Evolutionary conservation across 2,888 invertebrate genomes (phyloP), one percentile per base, ranked within the genome.

Genomic region (Xylota sylvarum): DNA sequence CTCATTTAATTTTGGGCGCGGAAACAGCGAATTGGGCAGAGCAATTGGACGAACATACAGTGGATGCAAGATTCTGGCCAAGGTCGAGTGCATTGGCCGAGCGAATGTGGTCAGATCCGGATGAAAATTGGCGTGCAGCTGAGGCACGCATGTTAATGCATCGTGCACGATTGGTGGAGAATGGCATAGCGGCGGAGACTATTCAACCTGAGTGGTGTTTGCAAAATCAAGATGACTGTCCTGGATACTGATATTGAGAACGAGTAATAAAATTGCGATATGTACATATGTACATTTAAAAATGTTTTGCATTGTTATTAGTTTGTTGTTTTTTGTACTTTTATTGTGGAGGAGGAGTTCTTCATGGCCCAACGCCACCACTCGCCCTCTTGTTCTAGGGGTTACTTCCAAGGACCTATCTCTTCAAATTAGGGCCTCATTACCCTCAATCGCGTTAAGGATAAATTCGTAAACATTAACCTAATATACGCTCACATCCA

Each of bases 1-100:
- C 93, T 60, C 93, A 94, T 80, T 50, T 50, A 17, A 84, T 93
- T 72, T 88, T 93, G 93, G 96, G 97, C 17, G 95, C 95, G 0
- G 97, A 97, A 91, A 96, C 96, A 0, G 94, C 96, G 3, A 92
- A 97, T 69, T 97, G 97, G 97, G 94, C 96, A 0, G 97, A 97
- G 91, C 97, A 96, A 90, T 93, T 94, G 0, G 96, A 96, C 90
- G 93, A 94, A 46, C 90, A 94, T 3, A 93, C 94, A 0, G 90
- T 96, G 14, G 96, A 96, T 91, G 93, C 93, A 0, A 94, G 96
- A 76, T 91, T 97, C 88, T 97, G 97, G 96, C 97, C 97, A 6
- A 94, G 97, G 89, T 95, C 95, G 2, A 96, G 96, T 46, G 97
- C 97, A 2, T 91, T 96, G 89, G 97, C 96, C 1, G 97, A 97